These are phyloP conservation scores for Rhea pennata DNA, from an alignment of 2,113 vertebrate species.

Conservation along the genomic window DNA sequence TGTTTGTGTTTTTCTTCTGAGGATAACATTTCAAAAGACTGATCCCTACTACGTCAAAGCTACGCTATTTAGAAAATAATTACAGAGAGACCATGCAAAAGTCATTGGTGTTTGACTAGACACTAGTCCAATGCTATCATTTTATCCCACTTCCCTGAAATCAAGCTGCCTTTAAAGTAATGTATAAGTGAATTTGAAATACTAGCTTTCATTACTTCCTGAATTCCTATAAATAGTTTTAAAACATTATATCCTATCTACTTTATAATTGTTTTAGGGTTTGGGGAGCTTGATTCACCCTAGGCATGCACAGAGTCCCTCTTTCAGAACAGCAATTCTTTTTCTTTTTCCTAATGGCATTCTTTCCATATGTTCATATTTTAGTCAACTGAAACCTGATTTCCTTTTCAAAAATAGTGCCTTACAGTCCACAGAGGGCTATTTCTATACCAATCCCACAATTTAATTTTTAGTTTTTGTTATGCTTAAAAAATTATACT, in stretches of 20 bases:
- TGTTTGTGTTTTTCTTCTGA: not conserved
- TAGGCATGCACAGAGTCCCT: not conserved
- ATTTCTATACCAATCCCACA: not conserved
- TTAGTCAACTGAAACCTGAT: not conserved
- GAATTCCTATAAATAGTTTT: not conserved
- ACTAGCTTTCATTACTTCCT: not conserved
- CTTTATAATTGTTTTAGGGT: not conserved
- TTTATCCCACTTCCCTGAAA: not conserved
- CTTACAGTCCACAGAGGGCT: not conserved
- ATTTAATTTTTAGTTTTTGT: not conserved
- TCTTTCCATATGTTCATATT: not conserved
- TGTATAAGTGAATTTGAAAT: not conserved
- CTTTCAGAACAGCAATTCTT: not conserved
- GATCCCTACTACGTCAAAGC: not conserved
- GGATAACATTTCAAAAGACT: conserved; percentile 13
- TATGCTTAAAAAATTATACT: not conserved
- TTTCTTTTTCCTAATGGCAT: not conserved
- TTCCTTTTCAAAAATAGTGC: not conserved
- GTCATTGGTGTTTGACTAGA: not conserved
- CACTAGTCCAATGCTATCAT: not conserved
- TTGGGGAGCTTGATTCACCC: not conserved
- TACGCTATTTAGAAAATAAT: not conserved
- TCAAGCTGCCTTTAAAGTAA: not conserved
- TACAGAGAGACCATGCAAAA: not conserved
- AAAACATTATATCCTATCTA: not conserved